These are phyloP conservation scores for Rhamphomyia laevipes DNA, from an alignment of 2,888 invertebrate species.

Conservation along the genomic window DNA sequence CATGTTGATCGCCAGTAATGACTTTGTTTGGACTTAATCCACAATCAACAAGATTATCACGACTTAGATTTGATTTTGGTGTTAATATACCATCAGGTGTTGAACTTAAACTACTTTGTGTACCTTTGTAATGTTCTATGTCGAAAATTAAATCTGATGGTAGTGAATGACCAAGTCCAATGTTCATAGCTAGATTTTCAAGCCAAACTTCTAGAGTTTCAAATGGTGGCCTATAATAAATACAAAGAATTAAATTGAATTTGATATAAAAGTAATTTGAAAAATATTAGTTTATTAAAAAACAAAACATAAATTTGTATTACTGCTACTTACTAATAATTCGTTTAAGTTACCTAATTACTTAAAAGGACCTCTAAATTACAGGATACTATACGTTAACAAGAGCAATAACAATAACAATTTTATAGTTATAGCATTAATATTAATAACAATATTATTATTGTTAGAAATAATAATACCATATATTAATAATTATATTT, in stretches of 20 bases:
- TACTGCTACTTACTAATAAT: too few species aligned
- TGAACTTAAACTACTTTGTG: constrained; percentile 30
- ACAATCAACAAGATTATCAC: constrained; percentile 28
- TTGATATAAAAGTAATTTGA: too few species aligned
- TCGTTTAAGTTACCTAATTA: too few species aligned
- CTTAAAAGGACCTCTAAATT: too few species aligned
- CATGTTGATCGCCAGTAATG: background rate
- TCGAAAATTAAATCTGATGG: constrained; percentile 61
- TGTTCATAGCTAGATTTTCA: constrained; percentile 62
- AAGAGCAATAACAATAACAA: too few species aligned
- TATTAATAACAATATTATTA: too few species aligned
- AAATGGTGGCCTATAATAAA: constrained; percentile 62
- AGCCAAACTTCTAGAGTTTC: constrained; percentile 85
- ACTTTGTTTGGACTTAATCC: constrained; percentile 1
- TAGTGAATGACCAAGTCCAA: constrained; percentile 49
- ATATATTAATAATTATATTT: too few species aligned
- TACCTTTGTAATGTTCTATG: constrained; percentile 56
- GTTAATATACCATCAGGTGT: constrained; percentile 33
- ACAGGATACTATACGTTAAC: too few species aligned
- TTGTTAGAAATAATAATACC: too few species aligned
- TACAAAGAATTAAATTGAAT: background rate
- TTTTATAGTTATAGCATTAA: too few species aligned
- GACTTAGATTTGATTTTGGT: constrained; percentile 32
- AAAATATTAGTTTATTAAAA: too few species aligned
- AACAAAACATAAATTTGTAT: too few species aligned